These are phyloP conservation scores for Seriola quinqueradiata DNA, from an alignment of 2,113 vertebrate genomes.

Conservation along the genomic window DNA sequence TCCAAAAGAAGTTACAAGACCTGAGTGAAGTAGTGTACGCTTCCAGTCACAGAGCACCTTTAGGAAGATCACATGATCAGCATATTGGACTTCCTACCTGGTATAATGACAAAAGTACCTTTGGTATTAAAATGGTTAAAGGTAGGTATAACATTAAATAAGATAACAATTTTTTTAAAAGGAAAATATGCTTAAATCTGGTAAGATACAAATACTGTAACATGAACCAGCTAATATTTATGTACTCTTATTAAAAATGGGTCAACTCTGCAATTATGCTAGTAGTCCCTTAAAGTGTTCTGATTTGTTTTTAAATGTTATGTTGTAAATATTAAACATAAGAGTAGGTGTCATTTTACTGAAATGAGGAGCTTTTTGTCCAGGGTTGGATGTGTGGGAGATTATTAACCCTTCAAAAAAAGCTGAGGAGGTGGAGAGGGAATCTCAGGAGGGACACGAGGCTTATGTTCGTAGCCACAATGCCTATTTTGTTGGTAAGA, in stretches of 20 bases:
- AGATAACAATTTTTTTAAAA: background rate
- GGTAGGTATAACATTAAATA: slow-evolving; percentile 59
- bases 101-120: slow-evolving; percentile 78
- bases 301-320: background rate
- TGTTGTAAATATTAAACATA: background rate
- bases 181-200: too few species aligned
- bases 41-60: slow-evolving; percentile 74
- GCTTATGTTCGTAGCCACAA: slow-evolving; percentile 86
- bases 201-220: background rate
- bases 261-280: background rate
- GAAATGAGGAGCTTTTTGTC: background rate
- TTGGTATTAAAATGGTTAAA: slow-evolving; percentile 79
- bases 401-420: slow-evolving; percentile 89
- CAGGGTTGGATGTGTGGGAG: slow-evolving; percentile 70
- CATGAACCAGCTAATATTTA: background rate
- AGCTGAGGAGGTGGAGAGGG: slow-evolving; percentile 82
- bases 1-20: slow-evolving; percentile 87
- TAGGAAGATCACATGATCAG: slow-evolving; percentile 85
- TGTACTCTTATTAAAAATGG: background rate
- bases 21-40: slow-evolving; percentile 84
- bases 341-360: background rate
- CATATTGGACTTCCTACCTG: slow-evolving; percentile 79
- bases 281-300: background rate
- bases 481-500: slow-evolving; percentile 86
- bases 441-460: slow-evolving; percentile 83